Conservation (phyloP, 2,888 invertebrate genomes). For the Catocala sponsa region DNA sequence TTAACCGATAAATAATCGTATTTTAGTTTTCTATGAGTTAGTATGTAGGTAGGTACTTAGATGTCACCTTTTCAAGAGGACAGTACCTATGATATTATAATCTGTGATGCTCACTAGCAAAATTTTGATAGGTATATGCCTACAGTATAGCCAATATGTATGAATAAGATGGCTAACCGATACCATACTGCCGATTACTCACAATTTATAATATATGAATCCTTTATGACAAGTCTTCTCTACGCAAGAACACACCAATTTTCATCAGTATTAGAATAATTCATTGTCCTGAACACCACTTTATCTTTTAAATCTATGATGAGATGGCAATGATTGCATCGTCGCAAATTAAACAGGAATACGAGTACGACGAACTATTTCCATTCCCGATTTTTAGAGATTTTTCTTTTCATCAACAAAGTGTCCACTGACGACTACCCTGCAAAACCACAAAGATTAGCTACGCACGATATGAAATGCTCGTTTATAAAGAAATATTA, state of each 20-base stretch:
- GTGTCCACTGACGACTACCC: conserved; percentile 51
- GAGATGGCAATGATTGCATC: conserved; percentile 62
- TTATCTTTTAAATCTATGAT: conserved; percentile 66
- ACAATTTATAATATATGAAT: conserved; percentile 47
- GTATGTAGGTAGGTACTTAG: conserved; percentile 6
- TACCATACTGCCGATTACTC: conserved; percentile 37
- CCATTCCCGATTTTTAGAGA: conserved; percentile 50
- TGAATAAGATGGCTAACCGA: conserved; percentile 38
- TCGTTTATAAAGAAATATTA: conserved; percentile 19
- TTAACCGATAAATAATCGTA: not conserved
- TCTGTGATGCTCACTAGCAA: conserved; percentile 11
- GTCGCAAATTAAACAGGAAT: conserved; percentile 47
- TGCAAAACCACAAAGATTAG: conserved; percentile 57
- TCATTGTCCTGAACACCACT: conserved; percentile 64
- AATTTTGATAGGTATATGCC: conserved; percentile 8
- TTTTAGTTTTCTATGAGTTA: not conserved
- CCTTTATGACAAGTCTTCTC: conserved; percentile 43
- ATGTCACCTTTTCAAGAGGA: not conserved
- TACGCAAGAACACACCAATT: conserved; percentile 56
- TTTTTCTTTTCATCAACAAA: conserved; percentile 66
- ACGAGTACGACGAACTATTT: conserved; percentile 45
- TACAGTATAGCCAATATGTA: conserved; percentile 13
- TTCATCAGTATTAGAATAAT: conserved; percentile 54
- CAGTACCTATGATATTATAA: conserved; percentile 13
- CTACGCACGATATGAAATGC: conserved; percentile 48